Conservation (phyloP, 1,140 invertebrate genomes). For the Eumaeus atala region DNA sequence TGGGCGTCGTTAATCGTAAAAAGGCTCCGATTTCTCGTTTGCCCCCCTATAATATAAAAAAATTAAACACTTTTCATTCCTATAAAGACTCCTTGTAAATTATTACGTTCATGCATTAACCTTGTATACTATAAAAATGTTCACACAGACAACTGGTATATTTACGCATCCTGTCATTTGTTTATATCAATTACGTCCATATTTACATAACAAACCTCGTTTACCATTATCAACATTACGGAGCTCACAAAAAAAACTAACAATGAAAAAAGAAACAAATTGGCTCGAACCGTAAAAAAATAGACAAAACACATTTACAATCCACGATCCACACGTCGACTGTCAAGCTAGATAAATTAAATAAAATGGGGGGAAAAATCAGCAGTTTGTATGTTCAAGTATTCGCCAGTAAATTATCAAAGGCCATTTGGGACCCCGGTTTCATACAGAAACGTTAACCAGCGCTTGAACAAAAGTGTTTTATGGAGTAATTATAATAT, state of each 20-base stretch:
- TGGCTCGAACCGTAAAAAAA: conserved; percentile 3
- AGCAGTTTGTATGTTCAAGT: conserved; percentile 19
- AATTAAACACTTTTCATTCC: no score
- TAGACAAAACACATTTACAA: conserved; percentile 3
- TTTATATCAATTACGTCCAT: not conserved
- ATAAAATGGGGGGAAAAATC: conserved; percentile 21
- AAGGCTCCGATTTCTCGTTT: no score
- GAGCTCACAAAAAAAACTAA: not conserved
- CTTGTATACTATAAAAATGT: no score
- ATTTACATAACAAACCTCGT: not conserved
- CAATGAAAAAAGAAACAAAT: conserved; percentile 9
- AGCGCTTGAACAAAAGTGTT: conserved; percentile 28
- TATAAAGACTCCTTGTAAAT: no score
- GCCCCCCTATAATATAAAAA: no score
- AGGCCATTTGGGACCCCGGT: conserved; percentile 22
- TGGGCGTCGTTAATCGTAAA: no score
- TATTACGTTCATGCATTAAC: no score
- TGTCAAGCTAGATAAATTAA: conserved; percentile 24
- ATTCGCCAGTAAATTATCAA: conserved; percentile 27
- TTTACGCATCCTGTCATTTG: not conserved
- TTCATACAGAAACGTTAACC: conserved; percentile 28
- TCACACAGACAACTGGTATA: no score
- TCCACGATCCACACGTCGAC: conserved; percentile 15
- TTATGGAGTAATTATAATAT: conserved; percentile 32
- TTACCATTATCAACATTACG: not conserved